Base-by-base conservation (phyloP, 2,113 vertebrate species). In the Lipotes vexillifer region DNA sequence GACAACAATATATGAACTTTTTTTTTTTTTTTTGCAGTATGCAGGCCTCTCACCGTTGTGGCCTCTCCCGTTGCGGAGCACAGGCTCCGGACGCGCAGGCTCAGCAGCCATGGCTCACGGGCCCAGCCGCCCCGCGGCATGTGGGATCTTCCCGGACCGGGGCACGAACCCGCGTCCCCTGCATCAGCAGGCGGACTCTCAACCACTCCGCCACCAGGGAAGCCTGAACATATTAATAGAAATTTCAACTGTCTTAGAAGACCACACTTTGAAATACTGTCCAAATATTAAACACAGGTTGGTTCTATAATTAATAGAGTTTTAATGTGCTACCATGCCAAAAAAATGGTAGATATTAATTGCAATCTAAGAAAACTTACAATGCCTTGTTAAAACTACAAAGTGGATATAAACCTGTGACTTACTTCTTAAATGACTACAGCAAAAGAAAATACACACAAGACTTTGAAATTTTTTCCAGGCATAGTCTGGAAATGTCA, bases 271-370 rank as follows among this genome's bases (percentile, higher is more conserved):
- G 49, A 96, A 92, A 93, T 46, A 93, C 0, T 72, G 8, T 46
- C 49, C 29, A 95, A 84, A 88, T n/a, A 84, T 15, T 88, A 86
- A 77, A 75, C 66, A 86, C 8, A 82, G 33, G 13, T 81, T 80
- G 20, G 57, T 46, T 78, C 6, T 57, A 59, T 82, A 80, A 49
- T 83, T 93, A 91, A 75, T 72, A 94, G 27, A 96, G 27, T 89
- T 82, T 83, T 93, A 80, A 93, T 77, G 38, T 69, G 20, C 36
- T 74, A 81, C 46, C 15, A 91, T 9, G 71, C 63, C 52, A 36
- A 81, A 95, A 96, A 41, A 78, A 12, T 86, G 21, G 41, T 88
- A 78, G 44, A 75, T 89, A 96, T 69, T 82, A 90, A 95, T 49
- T 27, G 33, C 15, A 85, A 77, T 41, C 18, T 88, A 90, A 93